Evolutionary conservation across 2,113 vertebrate genomes (phyloP), one percentile per base, ranked within the genome.

Genomic region (Clarias batrachus): DNA sequence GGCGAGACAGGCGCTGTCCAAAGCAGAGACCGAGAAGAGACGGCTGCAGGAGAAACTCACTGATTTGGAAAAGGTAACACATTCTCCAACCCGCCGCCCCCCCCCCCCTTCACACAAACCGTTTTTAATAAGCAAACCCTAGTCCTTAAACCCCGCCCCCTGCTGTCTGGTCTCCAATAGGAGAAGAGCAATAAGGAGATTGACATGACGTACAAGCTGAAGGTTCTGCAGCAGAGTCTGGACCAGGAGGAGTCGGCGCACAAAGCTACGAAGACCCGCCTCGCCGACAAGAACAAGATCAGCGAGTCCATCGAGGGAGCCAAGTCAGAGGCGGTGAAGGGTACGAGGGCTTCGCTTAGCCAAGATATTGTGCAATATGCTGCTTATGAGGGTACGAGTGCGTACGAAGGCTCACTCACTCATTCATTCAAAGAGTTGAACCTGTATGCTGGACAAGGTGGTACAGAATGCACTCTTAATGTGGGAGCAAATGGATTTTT

Each of bases 151-250:
- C 30, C 11, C 56, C 0, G 6, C 62, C n/a, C 54, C 17, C 11
- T 73, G 2, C 1, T 65, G 60, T 66, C 54, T 80, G 78, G 76
- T 56, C 30, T 12, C 89, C 23, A 91, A 77, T 90, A 99, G 98
- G 98, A 99, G 92, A 99, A 97, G 93, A 99, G 95, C 94, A 99
- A 97, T 92, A 96, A 97, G 93, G 97, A 99, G 96, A 99, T 99
- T 86, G 97, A 99, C 90, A 95, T 99, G 96, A 99, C 97, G 13
- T 99, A 99, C 89, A 97, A 98, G 93, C 95, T 99, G 86, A 99
- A 98, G 95, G 96, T 98, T 80, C 94, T 97, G 92, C 98, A 99
- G 92, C 98, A 99, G 93, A 96, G 95, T 88, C 94, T 99, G 89
- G 98, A 99, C 90, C 98, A 99, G 92, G 97, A 99, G 90, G 97